Base-by-base conservation (phyloP, 2,888 invertebrate species). In the Salticus scenicus region DNA sequence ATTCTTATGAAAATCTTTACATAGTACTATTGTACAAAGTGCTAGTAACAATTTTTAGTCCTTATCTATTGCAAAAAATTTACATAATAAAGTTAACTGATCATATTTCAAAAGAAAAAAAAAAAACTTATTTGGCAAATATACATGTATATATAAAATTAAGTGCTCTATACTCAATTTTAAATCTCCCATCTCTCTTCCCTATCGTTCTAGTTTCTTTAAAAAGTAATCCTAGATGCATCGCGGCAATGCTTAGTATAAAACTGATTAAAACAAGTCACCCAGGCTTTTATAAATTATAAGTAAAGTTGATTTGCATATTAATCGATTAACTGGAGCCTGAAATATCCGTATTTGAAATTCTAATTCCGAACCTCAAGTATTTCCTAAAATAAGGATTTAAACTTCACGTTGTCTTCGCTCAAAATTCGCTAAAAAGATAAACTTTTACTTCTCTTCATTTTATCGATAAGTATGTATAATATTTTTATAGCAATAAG, bases 281-380 rank as follows among this genome's bases (percentile, higher is more conserved):
- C 12, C 57, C 57, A 57, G 24, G 57, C 20, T 70, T 27, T 70
- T 42, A 70, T 42, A 70, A 70, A 70, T 42, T 42, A 70, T 70
- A 70, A 70, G 37, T 14, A 17, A 20, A 37, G 24, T 31, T 42
- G 28, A 70, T 70, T 70, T 70, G 42, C 70, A 70, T 70, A 70
- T 70, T 70, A 70, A 70, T 70, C 70, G 70, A 70, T 70, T 42
- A 70, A 70, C 33, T 28, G 2, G 70, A 41, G 17, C 42, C 42
- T 37, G 42, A 70, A 70, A 70, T 37, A 70, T 42, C 70, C 57
- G 24, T 70, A 70, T 70, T 70, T 70, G 70, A 70, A 70, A 70
- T 70, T 70, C 70, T 42, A 70, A 70, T 70, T n/a, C 42, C 27
- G 42, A 37, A 67, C 24, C n/a, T 67, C 37, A 10, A 33, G 33